Evolutionary conservation across 2,797 vertebrate species (phyloP).

Genomic region (Lagocephalus sceleratus): DNA sequence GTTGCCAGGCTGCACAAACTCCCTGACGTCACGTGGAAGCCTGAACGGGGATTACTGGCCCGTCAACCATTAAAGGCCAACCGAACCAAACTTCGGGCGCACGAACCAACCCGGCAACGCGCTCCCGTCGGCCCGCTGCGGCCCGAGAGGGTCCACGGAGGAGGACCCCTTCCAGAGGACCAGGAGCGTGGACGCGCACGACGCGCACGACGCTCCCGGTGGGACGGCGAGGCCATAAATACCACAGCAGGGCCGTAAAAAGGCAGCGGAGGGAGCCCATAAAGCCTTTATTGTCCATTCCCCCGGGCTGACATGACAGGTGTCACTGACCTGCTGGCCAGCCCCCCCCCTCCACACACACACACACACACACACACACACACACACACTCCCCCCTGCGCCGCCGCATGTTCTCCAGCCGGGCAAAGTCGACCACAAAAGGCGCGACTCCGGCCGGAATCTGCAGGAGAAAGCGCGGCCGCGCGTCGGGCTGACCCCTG

Average conservation of each 20-base stretch:
- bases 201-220: neutral
- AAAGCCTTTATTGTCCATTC: neutral
- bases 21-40: neutral
- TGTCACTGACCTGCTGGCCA: conserved; percentile 71
- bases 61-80: too few species aligned
- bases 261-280: neutral
- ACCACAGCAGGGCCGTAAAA: conserved; percentile 1
- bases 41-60: too few species aligned
- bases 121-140: too few species aligned
- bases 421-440: neutral
- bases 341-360: too few species aligned
- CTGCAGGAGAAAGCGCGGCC: neutral
- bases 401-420: conserved; percentile 17
- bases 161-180: too few species aligned
- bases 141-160: too few species aligned
- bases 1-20: too few species aligned
- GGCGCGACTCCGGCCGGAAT: neutral
- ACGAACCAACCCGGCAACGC: too few species aligned
- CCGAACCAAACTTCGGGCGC: too few species aligned
- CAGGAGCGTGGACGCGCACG: too few species aligned
- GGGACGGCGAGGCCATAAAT: neutral
- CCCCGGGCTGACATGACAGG: conserved; percentile 46
- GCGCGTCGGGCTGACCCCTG: conserved; percentile 11
- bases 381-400: too few species aligned
- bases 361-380: too few species aligned